Evolutionary conservation across 1,140 invertebrate species (phyloP), one percentile per base, ranked within the genome.

Genomic region (Himalopsyche phryganea): DNA sequence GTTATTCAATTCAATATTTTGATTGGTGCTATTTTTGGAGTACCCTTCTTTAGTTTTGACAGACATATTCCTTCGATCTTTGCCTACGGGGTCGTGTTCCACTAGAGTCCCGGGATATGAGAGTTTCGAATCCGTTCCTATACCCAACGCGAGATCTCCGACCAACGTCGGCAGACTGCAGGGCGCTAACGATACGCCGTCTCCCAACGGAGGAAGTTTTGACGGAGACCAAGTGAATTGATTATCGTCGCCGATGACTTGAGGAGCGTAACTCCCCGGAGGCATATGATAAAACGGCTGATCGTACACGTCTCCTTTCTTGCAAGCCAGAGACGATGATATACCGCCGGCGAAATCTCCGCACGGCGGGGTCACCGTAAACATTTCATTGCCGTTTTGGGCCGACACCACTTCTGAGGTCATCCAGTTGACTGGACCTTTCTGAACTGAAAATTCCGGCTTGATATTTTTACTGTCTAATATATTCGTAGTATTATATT

Each of bases 361-460:
- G 9, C 23, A 28, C 23, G 23, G 23, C 9, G 58, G 61, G 18
- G 13, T 28, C 1, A 14, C 40, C 18, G 48, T 49, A 54, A 60
- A 57, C 13, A 60, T 40, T 15, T 62, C 61, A 13, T 55, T 48
- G 20, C 32, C 49, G 28, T 53, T 35, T 15, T 58, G 55, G 17
- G 14, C 50, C 28, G 50, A 50, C 32, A 42, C 19, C 55, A 79
- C 80, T 1, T 81, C 80, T 1, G 81, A 79, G 65, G 83, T 83
- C 83, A 84, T 84, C 83, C 83, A 84, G 60, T 84, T 84, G 0
- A 85, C 80, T 0, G 81, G 77, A 1, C 77, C 72, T 57, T 74
- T 73, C 42, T 65, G 63, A 19, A 38, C 46, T 0, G 48, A 36
- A 51, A 32, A 50, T 35, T 65, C 61, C n/a, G 45, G 11, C 41